These are phyloP conservation scores for Grammomys dolichurus DNA, from an alignment of 2,113 vertebrate species.

Conservation along the genomic window DNA sequence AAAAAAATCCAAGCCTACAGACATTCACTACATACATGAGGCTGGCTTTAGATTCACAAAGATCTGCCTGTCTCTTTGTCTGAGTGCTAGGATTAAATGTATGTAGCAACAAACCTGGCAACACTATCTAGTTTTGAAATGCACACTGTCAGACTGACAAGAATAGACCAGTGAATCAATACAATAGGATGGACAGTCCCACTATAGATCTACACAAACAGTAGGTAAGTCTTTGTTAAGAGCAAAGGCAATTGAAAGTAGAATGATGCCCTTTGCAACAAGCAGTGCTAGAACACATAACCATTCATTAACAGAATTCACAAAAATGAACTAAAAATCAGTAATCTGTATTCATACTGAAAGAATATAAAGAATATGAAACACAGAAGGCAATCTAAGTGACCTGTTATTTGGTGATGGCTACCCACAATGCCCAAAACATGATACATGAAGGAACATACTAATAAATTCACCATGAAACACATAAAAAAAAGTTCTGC, in stretches of 20 bases:
- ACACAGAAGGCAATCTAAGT: not conserved
- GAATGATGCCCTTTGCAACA: not conserved
- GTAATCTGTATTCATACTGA: not conserved
- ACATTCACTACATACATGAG: not conserved
- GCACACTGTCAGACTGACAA: not conserved
- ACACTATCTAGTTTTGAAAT: not conserved
- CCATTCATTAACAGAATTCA: not conserved
- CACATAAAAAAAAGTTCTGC: not conserved
- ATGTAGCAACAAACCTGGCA: not conserved
- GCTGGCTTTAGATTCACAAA: not conserved
- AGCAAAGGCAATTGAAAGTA: not conserved
- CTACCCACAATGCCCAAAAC: not conserved
- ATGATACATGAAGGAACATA: not conserved
- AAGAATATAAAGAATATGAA: not conserved
- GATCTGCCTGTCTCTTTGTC: not conserved
- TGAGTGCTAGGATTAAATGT: not conserved
- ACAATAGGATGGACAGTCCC: not conserved
- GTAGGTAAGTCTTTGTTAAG: not conserved
- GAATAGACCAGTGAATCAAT: not conserved
- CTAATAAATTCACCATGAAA: not conserved
- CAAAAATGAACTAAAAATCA: not conserved
- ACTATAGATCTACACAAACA: not conserved
- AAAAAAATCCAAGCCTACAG: too few relatives aligned
- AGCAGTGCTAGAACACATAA: not conserved
- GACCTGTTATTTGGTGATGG: not conserved